A percentile compares a stretch with the other conserved stretches of the same genome.
Conservation (phyloP, 1,140 invertebrate species). For the Cydia pomonella region DNA sequence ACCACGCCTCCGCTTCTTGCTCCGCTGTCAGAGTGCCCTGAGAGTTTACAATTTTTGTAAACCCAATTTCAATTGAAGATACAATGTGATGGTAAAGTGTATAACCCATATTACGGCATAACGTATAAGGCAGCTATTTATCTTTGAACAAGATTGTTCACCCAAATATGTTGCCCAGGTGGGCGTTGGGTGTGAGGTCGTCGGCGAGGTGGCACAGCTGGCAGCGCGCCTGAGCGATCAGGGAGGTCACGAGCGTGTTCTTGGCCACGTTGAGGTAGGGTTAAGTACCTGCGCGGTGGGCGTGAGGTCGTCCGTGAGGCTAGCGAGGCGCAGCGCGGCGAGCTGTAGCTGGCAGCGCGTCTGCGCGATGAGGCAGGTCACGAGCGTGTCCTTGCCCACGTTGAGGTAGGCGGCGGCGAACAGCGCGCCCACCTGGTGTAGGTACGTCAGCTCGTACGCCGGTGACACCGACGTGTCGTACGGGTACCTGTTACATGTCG, state of each 20-base stretch:
- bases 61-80: too few species aligned
- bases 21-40: constrained; percentile 41
- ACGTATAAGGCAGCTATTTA: too few species aligned
- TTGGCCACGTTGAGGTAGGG: too few species aligned
- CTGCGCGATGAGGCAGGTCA: constrained; percentile 73
- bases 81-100: too few species aligned
- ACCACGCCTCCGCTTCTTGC: constrained; percentile 45
- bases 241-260: constrained; percentile 44
- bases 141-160: too few species aligned
- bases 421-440: constrained; percentile 72
- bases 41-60: too few species aligned
- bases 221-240: constrained; percentile 77
- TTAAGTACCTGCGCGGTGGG: constrained; percentile 39
- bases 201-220: constrained; percentile 69
- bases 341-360: constrained; percentile 77
- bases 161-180: too few species aligned
- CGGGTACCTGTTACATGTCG: constrained; percentile 70
- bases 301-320: constrained; percentile 43
- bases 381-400: constrained; percentile 75
- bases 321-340: constrained; percentile 51
- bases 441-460: constrained; percentile 76
- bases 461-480: constrained; percentile 74
- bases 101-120: too few species aligned
- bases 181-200: constrained; percentile 34
- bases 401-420: constrained; percentile 71